A percentile compares a stretch with the other conserved stretches of the same genome.
Conservation (phyloP, 2,113 vertebrate genomes). For the Amphiprion ocellaris region DNA sequence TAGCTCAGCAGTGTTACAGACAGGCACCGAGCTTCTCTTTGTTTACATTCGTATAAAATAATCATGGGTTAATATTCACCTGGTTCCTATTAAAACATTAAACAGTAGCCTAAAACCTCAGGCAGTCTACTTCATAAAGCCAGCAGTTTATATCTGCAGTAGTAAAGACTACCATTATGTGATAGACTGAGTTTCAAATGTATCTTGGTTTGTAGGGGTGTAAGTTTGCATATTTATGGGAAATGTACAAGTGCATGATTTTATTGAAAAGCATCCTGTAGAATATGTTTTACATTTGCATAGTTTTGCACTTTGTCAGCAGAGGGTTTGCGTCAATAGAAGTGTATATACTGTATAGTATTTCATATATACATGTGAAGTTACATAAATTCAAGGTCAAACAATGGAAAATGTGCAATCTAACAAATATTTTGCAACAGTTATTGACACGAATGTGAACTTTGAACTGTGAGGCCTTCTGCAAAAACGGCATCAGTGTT, state of each 20-base stretch:
- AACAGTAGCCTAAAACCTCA: neutral
- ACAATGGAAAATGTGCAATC: no score
- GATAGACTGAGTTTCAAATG: neutral
- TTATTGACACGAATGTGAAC: no score
- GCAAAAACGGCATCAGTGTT: no score
- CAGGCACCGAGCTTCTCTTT: neutral
- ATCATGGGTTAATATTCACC: neutral
- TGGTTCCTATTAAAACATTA: conserved; percentile 24
- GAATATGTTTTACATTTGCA: no score
- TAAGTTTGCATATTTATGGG: neutral
- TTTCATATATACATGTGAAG: no score
- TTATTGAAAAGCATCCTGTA: neutral
- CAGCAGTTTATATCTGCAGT: neutral
- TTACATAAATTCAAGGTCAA: no score
- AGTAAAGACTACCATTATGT: neutral
- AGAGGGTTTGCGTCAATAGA: no score
- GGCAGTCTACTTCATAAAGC: neutral
- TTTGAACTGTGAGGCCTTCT: no score
- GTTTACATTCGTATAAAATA: conserved; percentile 24
- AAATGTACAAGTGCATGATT: neutral
- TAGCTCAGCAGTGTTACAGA: neutral
- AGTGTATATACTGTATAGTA: no score
- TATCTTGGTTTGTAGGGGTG: neutral
- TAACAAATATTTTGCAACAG: no score
- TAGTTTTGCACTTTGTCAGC: no score